Conservation (phyloP, 2,888 invertebrate species). For the Flexamia atlantica region DNA sequence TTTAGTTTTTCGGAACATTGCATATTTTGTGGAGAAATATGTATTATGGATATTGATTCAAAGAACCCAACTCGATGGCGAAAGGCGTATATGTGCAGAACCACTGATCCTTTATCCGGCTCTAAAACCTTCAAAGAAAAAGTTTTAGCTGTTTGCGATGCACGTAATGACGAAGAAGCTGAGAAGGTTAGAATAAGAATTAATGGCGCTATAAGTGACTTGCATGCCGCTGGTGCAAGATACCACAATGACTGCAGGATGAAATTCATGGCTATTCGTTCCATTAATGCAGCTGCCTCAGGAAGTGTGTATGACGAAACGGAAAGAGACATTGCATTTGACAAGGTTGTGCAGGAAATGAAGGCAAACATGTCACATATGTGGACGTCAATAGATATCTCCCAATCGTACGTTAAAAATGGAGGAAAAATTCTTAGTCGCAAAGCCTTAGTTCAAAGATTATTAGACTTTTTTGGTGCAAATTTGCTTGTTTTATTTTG, state of each 20-base stretch:
- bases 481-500: slow-evolving; percentile 3
- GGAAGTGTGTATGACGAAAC: no score
- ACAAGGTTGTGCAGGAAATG: background rate
- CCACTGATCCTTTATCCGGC: background rate
- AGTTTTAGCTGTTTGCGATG: background rate
- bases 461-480: background rate
- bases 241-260: background rate
- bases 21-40: background rate
- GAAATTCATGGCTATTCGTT: slow-evolving; percentile 8
- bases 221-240: slow-evolving; percentile 40
- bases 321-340: no score
- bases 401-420: background rate
- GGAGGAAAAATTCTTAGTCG: no score
- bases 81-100: background rate
- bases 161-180: background rate
- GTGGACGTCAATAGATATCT: background rate
- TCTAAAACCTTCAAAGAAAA: background rate
- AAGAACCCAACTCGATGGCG: background rate
- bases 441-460: background rate
- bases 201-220: slow-evolving; percentile 6
- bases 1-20: background rate
- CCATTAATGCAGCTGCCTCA: no score
- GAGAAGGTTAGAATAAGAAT: background rate
- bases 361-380: slow-evolving; percentile 2
- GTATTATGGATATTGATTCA: slow-evolving; percentile 10